Evolutionary conservation across 2,888 invertebrate genomes (phyloP).

Genomic region (Temnothorax unifasciatus): DNA sequence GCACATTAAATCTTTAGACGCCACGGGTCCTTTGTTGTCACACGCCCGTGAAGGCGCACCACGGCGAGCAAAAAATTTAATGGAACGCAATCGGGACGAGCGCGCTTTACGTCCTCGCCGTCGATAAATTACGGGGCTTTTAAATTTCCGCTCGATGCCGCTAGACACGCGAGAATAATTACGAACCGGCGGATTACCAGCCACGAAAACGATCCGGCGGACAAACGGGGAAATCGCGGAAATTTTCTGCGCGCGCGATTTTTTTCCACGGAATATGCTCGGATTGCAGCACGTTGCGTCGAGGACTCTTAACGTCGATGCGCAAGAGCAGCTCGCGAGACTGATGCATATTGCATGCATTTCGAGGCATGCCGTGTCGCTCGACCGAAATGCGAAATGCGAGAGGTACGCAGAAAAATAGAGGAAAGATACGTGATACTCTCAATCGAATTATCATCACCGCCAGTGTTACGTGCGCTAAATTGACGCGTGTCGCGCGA

Average conservation of each 20-base stretch:
- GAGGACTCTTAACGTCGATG: conserved; percentile 3
- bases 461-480: background rate
- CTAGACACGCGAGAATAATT: conserved; percentile 35
- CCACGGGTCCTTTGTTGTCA: conserved; percentile 20
- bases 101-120: background rate
- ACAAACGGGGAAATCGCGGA: background rate
- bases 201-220: conserved; percentile 10
- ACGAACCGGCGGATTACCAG: conserved; percentile 15
- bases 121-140: conserved; percentile 34
- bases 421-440: background rate
- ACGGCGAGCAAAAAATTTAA: conserved; percentile 32
- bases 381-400: conserved; percentile 45
- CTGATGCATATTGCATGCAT: conserved; percentile 34
- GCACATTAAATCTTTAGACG: conserved; percentile 46
- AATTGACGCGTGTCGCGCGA: background rate
- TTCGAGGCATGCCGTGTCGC: conserved; percentile 31
- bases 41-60: conserved; percentile 15
- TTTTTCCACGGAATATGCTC: background rate
- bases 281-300: background rate
- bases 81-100: conserved; percentile 19
- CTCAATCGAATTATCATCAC: background rate
- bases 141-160: background rate
- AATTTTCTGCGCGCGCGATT: conserved; percentile 13
- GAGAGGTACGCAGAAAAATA: conserved; percentile 19
- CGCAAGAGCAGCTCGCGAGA: conserved; percentile 58